These are phyloP conservation scores for Gryon sp. DNA, from an alignment of 1,140 invertebrate genomes.

Conservation along the genomic window DNA sequence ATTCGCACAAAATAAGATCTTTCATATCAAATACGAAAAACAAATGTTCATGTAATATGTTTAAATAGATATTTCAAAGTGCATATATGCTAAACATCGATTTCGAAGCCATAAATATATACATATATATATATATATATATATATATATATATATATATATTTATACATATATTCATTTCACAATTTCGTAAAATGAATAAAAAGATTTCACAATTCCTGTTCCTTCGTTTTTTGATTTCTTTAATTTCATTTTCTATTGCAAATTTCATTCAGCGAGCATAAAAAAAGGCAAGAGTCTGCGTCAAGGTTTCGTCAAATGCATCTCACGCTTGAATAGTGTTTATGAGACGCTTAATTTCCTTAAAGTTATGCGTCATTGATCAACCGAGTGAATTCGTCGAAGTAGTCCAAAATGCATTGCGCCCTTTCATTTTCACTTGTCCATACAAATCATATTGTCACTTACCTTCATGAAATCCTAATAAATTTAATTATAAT, in stretches of 20 bases:
- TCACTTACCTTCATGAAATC: slow-evolving; percentile 17
- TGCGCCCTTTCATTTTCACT: slow-evolving; percentile 31
- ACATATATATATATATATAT: too few species aligned
- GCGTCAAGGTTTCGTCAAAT: slow-evolving; percentile 29
- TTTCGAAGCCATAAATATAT: too few species aligned
- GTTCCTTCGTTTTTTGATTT: too few species aligned
- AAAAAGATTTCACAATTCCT: too few species aligned
- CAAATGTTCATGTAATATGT: slow-evolving; percentile 58
- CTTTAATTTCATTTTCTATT: too few species aligned
- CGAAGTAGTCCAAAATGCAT: slow-evolving; percentile 29
- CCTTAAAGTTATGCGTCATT: slow-evolving; percentile 49
- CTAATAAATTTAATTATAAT: too few species aligned
- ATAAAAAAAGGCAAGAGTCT: too few species aligned
- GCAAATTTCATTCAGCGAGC: too few species aligned
- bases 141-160: too few species aligned
- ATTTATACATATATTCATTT: too few species aligned
- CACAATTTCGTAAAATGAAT: too few species aligned
- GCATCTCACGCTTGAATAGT: slow-evolving; percentile 34
- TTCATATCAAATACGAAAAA: slow-evolving; percentile 52
- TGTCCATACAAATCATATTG: slow-evolving; percentile 22
- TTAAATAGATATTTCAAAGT: slow-evolving; percentile 51
- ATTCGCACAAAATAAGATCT: slow-evolving; percentile 63
- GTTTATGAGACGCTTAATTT: slow-evolving; percentile 49
- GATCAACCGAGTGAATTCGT: slow-evolving; percentile 42
- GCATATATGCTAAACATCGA: slow-evolving; percentile 53